phyloP scores from a whole-genome alignment of 2,888 invertebrate genomes.

The Thumatha senex region DNA sequence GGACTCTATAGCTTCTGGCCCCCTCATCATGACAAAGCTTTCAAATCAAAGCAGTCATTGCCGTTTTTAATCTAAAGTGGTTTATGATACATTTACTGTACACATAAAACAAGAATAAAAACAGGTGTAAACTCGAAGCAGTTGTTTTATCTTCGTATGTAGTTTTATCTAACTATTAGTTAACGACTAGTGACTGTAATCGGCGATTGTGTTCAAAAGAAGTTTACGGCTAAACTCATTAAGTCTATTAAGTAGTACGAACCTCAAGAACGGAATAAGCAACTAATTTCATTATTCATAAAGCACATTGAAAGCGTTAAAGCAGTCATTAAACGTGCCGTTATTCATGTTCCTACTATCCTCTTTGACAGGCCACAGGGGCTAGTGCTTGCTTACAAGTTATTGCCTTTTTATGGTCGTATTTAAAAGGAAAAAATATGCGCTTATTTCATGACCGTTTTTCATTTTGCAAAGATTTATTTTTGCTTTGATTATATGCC shows the following conservation, averaged over 20 bases:
- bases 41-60: too few relatives aligned
- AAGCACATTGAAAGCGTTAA: slow-evolving; percentile 82
- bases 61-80: too few relatives aligned
- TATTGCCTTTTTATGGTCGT: slow-evolving; percentile 75
- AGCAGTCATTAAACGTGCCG: slow-evolving; percentile 77
- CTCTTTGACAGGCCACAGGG: slow-evolving; percentile 68
- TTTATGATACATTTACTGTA: too few relatives aligned
- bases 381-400: slow-evolving; percentile 74
- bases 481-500: slow-evolving; percentile 76
- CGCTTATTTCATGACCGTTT: slow-evolving; percentile 73
- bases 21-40: too few relatives aligned
- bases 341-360: slow-evolving; percentile 79
- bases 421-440: slow-evolving; percentile 74
- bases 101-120: background rate
- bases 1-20: too few relatives aligned
- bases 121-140: background rate
- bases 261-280: slow-evolving; percentile 78
- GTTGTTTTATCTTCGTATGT: slow-evolving; percentile 1
- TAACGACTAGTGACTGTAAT: slow-evolving; percentile 42
- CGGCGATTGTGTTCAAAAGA: slow-evolving; percentile 54
- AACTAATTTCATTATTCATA: slow-evolving; percentile 83
- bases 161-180: slow-evolving; percentile 21
- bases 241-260: slow-evolving; percentile 74
- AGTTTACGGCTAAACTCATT: slow-evolving; percentile 69
- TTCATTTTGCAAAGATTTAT: slow-evolving; percentile 76